Conservation (phyloP, 35 echinoderm and acorn worm genomes). For the Antedon bifida region DNA sequence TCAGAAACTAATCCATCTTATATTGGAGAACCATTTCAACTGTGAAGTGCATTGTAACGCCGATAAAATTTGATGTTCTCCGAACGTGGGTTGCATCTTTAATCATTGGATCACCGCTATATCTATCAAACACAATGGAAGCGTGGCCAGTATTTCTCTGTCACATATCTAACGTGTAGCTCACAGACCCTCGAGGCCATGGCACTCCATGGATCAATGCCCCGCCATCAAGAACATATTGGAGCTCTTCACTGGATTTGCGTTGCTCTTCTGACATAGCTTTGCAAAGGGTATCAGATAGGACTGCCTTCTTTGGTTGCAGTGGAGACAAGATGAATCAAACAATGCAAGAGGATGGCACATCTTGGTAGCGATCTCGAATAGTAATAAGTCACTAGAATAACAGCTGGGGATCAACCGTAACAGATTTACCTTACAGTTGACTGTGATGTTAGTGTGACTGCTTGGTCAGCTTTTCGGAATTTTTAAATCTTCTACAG, state of each 20-base stretch:
- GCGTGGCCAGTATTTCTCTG: slow-evolving; percentile 12
- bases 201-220: slow-evolving; percentile 36
- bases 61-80: background rate
- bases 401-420: too few species aligned
- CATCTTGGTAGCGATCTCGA: too few species aligned
- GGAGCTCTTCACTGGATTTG: too few species aligned
- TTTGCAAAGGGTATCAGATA: slow-evolving; percentile 41
- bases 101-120: too few species aligned
- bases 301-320: too few species aligned
- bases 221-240: slow-evolving; percentile 69
- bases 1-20: slow-evolving; percentile 40
- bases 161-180: too few species aligned
- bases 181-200: slow-evolving; percentile 28
- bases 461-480: too few species aligned
- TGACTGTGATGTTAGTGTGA: too few species aligned
- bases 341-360: slow-evolving; percentile 75
- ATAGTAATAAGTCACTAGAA: too few species aligned
- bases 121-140: slow-evolving; percentile 50
- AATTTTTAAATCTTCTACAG: too few species aligned
- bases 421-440: too few species aligned
- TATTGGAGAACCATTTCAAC: slow-evolving; percentile 10
- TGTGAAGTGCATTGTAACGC: slow-evolving; percentile 10
- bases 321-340: slow-evolving; percentile 1
- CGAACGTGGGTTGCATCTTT: slow-evolving; percentile 16
- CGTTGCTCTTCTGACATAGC: too few species aligned